A percentile compares a stretch with the other conserved stretches of the same genome.
Conservation (phyloP, 2,888 invertebrate genomes). For the Drosophila peninsularis region DNA sequence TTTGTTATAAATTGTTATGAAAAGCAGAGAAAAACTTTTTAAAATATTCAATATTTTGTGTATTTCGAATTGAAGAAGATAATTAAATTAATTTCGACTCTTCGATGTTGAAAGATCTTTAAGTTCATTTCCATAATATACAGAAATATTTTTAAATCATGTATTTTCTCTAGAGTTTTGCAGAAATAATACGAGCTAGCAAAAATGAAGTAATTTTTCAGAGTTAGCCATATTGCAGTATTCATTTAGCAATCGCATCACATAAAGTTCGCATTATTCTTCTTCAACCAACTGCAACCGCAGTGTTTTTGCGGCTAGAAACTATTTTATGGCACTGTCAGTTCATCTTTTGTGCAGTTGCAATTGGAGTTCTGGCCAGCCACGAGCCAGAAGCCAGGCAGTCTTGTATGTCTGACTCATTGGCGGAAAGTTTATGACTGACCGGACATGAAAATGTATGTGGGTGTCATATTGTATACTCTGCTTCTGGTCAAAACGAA, state of each 20-base stretch:
- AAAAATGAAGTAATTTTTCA: neutral
- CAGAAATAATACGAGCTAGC: no score
- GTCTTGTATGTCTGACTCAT: slow-evolving; percentile 52
- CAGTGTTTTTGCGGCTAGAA: slow-evolving; percentile 31
- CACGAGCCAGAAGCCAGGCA: slow-evolving; percentile 2
- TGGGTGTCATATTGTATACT: slow-evolving; percentile 19
- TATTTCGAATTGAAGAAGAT: neutral
- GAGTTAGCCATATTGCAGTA: neutral
- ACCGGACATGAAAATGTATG: slow-evolving; percentile 34
- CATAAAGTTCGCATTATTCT: slow-evolving; percentile 32
- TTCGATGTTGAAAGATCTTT: no score
- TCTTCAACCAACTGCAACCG: slow-evolving; percentile 16
- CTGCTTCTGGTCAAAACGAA: neutral
- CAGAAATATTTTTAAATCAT: no score
- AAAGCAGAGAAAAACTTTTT: neutral
- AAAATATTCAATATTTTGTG: neutral
- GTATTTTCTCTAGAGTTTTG: neutral
- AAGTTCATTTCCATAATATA: no score
- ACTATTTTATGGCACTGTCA: slow-evolving; percentile 59
- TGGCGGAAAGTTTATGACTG: slow-evolving; percentile 48
- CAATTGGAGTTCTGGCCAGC: slow-evolving; percentile 15
- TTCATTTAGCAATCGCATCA: slow-evolving; percentile 24
- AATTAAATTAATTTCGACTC: no score
- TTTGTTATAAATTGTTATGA: neutral
- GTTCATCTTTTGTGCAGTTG: slow-evolving; percentile 51